Evolutionary conservation across 1,140 invertebrate genomes (phyloP), one percentile per base, ranked within the genome.

Genomic region (Heliothis virescens): DNA sequence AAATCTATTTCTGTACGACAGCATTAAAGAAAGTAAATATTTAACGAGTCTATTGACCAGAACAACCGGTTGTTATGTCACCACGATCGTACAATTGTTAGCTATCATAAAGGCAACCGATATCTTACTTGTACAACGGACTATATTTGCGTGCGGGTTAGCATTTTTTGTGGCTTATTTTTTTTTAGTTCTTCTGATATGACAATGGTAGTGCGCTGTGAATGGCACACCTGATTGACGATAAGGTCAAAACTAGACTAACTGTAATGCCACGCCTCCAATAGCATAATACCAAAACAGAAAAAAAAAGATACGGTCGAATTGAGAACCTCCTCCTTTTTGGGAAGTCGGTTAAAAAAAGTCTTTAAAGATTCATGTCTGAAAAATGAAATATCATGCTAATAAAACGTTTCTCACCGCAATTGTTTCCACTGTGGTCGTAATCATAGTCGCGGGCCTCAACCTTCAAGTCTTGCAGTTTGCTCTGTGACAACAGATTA

Each of bases 401-500:
- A 74, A 73, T 26, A 34, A 34, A 50, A 74, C 59, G 9, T 29
- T 12, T 11, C 92, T 91, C 79, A 94, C 92, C 92, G 80, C 89
- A 92, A 74, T 91, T 65, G 65, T 87, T 92, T 78, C 83, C 79
- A 63, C 83, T 89, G 55, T 88, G 86, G 21, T 93, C 90, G 79
- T 94, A 93, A 29, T 93, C 91, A 50, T 89, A 91, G 21, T 94
- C 93, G 65, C 89, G 82, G 18, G 86, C 63, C 52, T 93, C 91
- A 59, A 91, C 85, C 84, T 94, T 91, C 50, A 92, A 72, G 72
- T 94, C 92, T 71, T 94, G 89, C 71, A 90, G 82, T 88, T 95
- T 95, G 63, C 91, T 93, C 85, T 95, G 92, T 67, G 94, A 93
- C 53, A 95, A 79, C 16, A 95, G 82, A 81, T 95, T 95, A 4